Conservation (phyloP, 1,140 invertebrate species). For the Cydia strobilella region DNA sequence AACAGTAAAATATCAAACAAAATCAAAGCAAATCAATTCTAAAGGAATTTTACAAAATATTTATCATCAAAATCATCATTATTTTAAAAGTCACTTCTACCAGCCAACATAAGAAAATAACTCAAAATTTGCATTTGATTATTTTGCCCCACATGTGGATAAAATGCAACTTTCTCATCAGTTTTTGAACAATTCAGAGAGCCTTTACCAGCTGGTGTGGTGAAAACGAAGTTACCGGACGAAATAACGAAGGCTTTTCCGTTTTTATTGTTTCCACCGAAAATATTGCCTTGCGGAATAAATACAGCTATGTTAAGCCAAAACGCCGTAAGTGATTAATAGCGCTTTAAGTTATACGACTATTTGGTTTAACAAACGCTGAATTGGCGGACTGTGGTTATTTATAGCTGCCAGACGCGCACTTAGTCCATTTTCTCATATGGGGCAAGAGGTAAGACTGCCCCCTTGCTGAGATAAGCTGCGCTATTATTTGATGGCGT, state of each 20-base stretch:
- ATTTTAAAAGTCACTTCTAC: no score
- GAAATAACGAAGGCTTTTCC: background rate
- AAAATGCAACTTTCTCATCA: no score
- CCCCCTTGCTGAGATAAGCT: constrained; percentile 13
- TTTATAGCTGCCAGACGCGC: constrained; percentile 21
- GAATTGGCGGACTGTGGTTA: constrained; percentile 21
- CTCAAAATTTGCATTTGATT: no score
- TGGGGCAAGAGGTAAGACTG: constrained; percentile 24
- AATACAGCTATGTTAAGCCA: background rate
- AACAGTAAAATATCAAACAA: no score
- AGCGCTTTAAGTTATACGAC: background rate
- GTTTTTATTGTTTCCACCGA: constrained; percentile 29
- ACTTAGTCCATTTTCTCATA: constrained; percentile 31
- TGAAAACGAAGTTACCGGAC: background rate
- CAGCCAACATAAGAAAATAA: no score
- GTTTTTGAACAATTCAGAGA: no score
- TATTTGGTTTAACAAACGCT: background rate
- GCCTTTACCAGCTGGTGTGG: no score
- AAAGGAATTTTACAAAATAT: no score
- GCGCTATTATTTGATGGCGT: background rate
- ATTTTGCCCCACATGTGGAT: no score
- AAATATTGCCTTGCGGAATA: constrained; percentile 24
- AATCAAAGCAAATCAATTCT: no score
- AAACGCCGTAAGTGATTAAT: background rate
- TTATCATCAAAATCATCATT: no score